Evolutionary conservation across 2,797 vertebrate genomes (phyloP), one percentile per base, ranked within the genome.

Genomic region (Sebastes paucispinis): DNA sequence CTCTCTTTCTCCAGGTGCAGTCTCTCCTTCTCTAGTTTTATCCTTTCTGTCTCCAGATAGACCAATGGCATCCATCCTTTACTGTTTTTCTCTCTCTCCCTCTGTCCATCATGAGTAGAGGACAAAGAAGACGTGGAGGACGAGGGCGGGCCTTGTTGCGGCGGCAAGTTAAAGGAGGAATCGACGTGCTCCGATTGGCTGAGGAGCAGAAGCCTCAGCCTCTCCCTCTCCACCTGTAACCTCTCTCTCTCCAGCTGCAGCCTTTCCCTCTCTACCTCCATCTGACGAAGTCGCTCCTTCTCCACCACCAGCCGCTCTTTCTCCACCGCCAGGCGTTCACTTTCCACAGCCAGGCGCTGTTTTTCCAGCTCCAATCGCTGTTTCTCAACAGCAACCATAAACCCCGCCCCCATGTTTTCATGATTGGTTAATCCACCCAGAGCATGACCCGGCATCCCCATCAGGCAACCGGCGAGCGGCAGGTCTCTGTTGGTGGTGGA

Each of bases 1-100:
- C 97, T 94, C 84, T 98, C 97, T 13, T 98, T 98, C 79, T 98
- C 97, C 72, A 99, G 91, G 79, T 98, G 97, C 82, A 98, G 94
- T 65, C 97, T 96, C 88, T 98, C 98, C 74, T 97, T 96, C 91
- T 99, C 97, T 8, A 98, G 95, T 91, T 97, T 98, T 59, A 98
- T 79, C 92, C 96, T 97, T 80, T 97, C 97, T 0, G 96, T 90
- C 92, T 98, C 97, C 87, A 97, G 90, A 92, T 98, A 96, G 77
- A 97, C 93, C 5, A 14, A 32, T 0, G 95, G 95, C 58, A 94
- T 95, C 85, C 96, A 93, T 95, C 96, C n/a, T 80, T 95, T 66
- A 43, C 83, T 69, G 3, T 86, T 96, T 94, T 70, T 97, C 95
- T 34, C 93, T 90, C 78, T 96, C 94, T 32, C 85, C 94, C 59